Evolutionary conservation across 2,113 vertebrate species (phyloP), one percentile per base, ranked within the genome.

Genomic region (Alouatta palliata): DNA sequence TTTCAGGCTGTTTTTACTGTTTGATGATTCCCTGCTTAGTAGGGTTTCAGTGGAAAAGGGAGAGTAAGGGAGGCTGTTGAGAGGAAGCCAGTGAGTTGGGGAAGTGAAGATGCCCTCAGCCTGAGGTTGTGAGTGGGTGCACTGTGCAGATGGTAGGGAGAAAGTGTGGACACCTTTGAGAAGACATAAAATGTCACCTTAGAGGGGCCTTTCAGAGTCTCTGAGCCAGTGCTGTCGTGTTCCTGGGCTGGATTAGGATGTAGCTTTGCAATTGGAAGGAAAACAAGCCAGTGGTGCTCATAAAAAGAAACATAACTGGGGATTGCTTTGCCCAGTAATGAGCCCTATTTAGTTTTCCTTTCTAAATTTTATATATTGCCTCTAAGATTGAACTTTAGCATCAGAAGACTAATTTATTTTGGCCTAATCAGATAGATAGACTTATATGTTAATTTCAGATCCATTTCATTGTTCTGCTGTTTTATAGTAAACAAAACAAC

Each of bases 341-440:
- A 96, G n/a, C 66, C 84, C 71, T 77, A 73, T 76, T 96, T 76
- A 17, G 27, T 90, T 98, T 90, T 90, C 58, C 23, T 56, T 61
- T 79, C 75, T 91, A 52, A 88, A 61, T 82, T 77, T 87, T 81
- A 87, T 58, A 10, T 66, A 71, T 86, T 64, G 68, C 37, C 56
- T 87, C 84, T 90, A 95, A 66, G 54, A 52, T 35, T 79, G 75
- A 58, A 56, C 49, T 58, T 94, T 70, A 81, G 40, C 21, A 2
- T 84, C 80, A 90, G 58, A 93, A 96, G 71, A 94, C 93, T 96
- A 75, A 96, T 89, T 98, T 94, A 43, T 93, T 89, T 80, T 92
- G 87, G 81, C 76, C 84, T n/a, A 87, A 75, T 49, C 75, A 88
- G 43, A 75, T 32, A 92, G 37, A 75, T 23, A 94, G 56, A 87